Percentiles rank a stretch among this genome's conserved stretches.
phyloP scores from a whole-genome alignment of 1,140 invertebrate species.

The Tenebrio molitor region DNA sequence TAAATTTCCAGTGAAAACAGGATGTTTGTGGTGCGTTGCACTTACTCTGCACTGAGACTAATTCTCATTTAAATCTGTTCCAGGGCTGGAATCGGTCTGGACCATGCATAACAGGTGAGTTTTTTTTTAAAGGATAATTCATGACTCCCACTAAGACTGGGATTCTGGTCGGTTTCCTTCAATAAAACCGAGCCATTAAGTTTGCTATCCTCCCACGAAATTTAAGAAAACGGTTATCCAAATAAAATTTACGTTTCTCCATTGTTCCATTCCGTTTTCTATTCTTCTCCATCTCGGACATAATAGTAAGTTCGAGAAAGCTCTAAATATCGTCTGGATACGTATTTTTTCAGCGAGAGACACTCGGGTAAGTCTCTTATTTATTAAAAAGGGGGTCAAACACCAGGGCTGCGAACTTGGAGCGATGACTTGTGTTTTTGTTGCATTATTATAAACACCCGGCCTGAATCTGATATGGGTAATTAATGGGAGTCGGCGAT shows the following conservation, averaged over 20 bases:
- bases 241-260: constrained; percentile 8
- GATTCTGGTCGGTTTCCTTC: background rate
- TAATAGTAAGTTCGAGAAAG: background rate
- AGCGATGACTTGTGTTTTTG: no score
- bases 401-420: no score
- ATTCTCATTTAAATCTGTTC: no score
- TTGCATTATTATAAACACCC: no score
- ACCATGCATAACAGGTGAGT: no score
- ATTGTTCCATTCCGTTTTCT: constrained; percentile 8
- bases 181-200: background rate
- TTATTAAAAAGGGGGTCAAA: background rate
- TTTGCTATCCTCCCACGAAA: constrained; percentile 1
- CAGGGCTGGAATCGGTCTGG: no score
- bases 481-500: background rate
- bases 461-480: background rate
- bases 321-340: background rate
- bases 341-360: background rate
- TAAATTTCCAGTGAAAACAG: no score
- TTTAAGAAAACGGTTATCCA: constrained; percentile 4
- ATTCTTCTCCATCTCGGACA: background rate
- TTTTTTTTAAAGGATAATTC: no score
- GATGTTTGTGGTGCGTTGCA: no score
- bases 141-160: no score
- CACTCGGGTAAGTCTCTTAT: background rate
- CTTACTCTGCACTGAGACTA: no score